Evolutionary conservation across 2,113 vertebrate genomes (phyloP).

Genomic region (Pygathrix nemaeus): DNA sequence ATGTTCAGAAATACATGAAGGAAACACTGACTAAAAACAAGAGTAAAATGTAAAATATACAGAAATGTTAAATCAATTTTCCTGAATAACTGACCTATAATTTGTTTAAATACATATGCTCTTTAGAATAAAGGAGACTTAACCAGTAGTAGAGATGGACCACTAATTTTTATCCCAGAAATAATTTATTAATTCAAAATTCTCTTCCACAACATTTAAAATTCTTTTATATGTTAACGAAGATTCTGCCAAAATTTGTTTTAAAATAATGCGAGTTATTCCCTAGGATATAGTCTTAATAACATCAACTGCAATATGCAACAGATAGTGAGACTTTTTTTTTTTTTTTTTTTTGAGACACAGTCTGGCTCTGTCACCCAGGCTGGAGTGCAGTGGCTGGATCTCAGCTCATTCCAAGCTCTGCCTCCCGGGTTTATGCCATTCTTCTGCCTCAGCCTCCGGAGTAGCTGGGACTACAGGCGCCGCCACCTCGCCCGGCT

Average conservation of each 20-base stretch:
- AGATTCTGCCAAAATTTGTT: constrained; percentile 17
- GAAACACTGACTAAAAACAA: not conserved
- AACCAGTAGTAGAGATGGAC: not conserved
- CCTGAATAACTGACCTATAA: not conserved
- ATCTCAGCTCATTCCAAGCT: no score
- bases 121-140: not conserved
- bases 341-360: not conserved
- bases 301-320: not conserved
- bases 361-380: no score
- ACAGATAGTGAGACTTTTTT: not conserved
- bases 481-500: no score
- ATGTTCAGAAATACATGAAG: not conserved
- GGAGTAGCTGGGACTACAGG: no score
- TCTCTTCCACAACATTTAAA: not conserved
- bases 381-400: no score
- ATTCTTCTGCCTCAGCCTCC: no score
- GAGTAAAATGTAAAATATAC: not conserved
- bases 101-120: not conserved
- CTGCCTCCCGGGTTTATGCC: no score
- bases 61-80: constrained; percentile 1
- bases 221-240: not conserved
- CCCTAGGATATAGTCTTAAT: not conserved
- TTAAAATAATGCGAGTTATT: not conserved
- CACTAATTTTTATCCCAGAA: not conserved
- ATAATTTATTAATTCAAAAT: not conserved